Base-by-base conservation (phyloP, 2,888 invertebrate species). In the Ferdinandea cuprea region DNA sequence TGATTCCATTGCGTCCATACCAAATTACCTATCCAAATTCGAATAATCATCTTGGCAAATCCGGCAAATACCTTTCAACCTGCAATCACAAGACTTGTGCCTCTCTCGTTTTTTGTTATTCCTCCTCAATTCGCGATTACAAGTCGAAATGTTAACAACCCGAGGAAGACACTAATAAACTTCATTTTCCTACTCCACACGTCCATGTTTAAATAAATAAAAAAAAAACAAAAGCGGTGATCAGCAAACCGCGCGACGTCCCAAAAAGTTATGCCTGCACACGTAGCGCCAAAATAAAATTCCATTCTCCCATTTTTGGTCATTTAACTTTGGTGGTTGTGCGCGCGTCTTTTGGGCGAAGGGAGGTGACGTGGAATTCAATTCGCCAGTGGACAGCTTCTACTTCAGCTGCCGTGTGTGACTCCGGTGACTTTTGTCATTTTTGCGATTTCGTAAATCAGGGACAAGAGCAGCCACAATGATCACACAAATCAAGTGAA, bases 361-460 rank as follows among this genome's bases (percentile, higher is more conserved):
- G 54, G 25, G 48, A 44, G 44, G 46, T 19, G 19, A 35, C n/a
- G 54, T 8, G 54, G 19, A 8, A n/a, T 13, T 4, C 11, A 5
- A n/a, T 15, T n/a, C 15, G 5, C 15, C 65, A 54, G 73, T 35
- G 28, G 59, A 74, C 68, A 58, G 32, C 58, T n/a, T n/a, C n/a
- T 63, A 63, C 69, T 63, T 63, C 50, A 35, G 66, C 72, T 66
- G 83, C 78, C 19, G 71, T 71, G 7, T 59, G 58, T 72, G 83
- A 78, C 78, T 78, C 63, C 56, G 77, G 59, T 83, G 78, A 78
- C 66, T 83, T 83, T 81, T 81, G 81, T 78, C 83, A 83, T 68
- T 78, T 72, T 61, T 83, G 78, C 78, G 83, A 77, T 78, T 83
- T 83, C 78, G 83, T 83, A 83, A 83, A 83, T 83, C 83, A 83